phyloP scores from a whole-genome alignment of 2,797 vertebrate species.

The Hemibagrus guttatus region DNA sequence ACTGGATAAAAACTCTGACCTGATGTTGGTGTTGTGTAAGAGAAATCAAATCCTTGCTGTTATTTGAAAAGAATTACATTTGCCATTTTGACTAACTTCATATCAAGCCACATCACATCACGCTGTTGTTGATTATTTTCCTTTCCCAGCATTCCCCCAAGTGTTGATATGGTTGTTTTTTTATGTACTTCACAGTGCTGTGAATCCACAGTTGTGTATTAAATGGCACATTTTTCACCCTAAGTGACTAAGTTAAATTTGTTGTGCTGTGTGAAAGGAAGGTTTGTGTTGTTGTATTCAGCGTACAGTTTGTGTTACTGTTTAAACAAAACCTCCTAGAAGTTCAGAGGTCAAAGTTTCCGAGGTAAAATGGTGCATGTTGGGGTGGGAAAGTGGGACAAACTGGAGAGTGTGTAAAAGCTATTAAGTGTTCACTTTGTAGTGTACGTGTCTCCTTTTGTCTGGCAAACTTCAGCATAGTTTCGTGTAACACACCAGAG shows the following conservation, averaged over 20 bases:
- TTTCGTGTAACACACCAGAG: constrained; percentile 2
- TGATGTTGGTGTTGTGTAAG: background rate
- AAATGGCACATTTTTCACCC: background rate
- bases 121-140: background rate
- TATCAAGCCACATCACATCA: too few species aligned
- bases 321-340: background rate
- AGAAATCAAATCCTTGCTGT: background rate
- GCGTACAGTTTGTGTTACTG: background rate
- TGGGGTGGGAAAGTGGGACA: background rate
- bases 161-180: too few species aligned
- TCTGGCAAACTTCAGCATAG: background rate
- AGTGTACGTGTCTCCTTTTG: constrained; percentile 1
- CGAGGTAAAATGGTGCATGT: background rate
- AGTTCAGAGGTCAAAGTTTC: background rate
- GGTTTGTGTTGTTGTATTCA: background rate
- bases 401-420: background rate
- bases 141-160: background rate
- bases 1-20: background rate
- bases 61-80: background rate
- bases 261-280: background rate
- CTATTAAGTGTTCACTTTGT: constrained; percentile 9
- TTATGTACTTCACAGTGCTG: too few species aligned
- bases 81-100: background rate
- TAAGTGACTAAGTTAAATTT: background rate
- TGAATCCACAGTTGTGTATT: background rate